phyloP scores from a whole-genome alignment of 2,888 invertebrate species.

The Tupiocoris notatus region DNA sequence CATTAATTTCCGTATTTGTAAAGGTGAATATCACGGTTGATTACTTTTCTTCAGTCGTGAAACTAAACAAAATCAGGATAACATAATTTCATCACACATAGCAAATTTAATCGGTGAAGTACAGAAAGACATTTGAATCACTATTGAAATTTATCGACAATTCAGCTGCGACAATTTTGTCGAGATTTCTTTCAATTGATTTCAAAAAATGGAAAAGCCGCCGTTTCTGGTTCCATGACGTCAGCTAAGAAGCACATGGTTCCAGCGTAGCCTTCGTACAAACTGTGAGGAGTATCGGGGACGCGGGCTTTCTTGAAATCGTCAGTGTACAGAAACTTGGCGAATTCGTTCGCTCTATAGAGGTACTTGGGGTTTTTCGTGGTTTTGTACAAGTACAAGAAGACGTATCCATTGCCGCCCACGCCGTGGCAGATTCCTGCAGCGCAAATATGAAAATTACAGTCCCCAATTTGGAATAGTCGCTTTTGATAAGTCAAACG shows the following conservation, averaged over 20 bases:
- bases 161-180: too few species aligned
- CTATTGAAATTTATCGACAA: too few species aligned
- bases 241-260: conserved; percentile 80
- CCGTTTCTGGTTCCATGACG: conserved; percentile 68
- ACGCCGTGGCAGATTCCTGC: conserved; percentile 81
- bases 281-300: conserved; percentile 78
- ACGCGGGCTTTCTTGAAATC: conserved; percentile 67
- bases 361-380: conserved; percentile 70
- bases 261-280: conserved; percentile 85
- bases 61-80: too few species aligned
- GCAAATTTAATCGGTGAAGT: too few species aligned
- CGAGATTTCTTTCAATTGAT: conserved; percentile 53
- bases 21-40: too few species aligned
- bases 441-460: too few species aligned
- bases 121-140: too few species aligned
- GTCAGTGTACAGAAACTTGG: conserved; percentile 67
- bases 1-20: too few species aligned
- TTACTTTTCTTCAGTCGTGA: too few species aligned
- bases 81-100: too few species aligned
- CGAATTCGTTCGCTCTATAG: conserved; percentile 73
- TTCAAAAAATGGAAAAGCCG: conserved; percentile 82
- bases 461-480: too few species aligned
- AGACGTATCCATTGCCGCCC: conserved; percentile 78
- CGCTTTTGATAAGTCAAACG: too few species aligned
- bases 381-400: conserved; percentile 71